Evolutionary conservation across 1,140 invertebrate species (phyloP).

Genomic region (Rhizoglyphus robini): DNA sequence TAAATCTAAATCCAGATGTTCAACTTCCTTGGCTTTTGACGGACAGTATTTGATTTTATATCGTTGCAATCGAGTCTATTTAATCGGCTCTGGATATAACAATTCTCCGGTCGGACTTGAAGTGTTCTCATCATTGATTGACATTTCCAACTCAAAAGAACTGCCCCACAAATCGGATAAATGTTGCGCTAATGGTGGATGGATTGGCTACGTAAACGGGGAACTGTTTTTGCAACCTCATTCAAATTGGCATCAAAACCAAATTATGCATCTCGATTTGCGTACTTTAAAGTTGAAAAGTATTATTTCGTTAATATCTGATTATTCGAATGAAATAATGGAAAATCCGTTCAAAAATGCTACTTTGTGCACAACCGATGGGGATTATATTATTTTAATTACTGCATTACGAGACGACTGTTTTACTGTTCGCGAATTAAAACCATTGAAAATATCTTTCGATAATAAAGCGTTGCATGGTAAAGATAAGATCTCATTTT

Average conservation of each 20-base stretch:
- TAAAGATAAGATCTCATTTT: conserved; percentile 35
- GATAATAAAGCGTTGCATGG: conserved; percentile 28
- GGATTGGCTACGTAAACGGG: conserved; percentile 35
- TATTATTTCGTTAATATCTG: not conserved
- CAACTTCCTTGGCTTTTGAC: conserved; percentile 54
- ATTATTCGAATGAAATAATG: not conserved
- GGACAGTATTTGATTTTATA: conserved; percentile 74
- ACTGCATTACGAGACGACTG: conserved; percentile 64
- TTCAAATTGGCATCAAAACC: conserved; percentile 29
- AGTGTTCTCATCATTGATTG: conserved; percentile 14
- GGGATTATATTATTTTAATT: conserved; percentile 64
- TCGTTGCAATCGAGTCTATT: conserved; percentile 59
- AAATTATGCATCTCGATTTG: conserved; percentile 36
- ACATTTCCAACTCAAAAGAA: not conserved
- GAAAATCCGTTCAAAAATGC: not conserved
- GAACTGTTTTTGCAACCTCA: conserved; percentile 41
- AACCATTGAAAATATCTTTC: conserved; percentile 42
- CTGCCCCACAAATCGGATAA: not conserved
- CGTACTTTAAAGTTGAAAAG: conserved; percentile 32
- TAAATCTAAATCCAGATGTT: conserved; percentile 8
- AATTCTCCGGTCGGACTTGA: conserved; percentile 58
- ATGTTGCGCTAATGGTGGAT: conserved; percentile 31
- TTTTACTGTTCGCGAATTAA: conserved; percentile 62
- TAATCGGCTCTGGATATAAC: conserved; percentile 82
- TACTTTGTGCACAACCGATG: conserved; percentile 53